Percentiles rank a stretch among this genome's conserved stretches.
phyloP scores from a whole-genome alignment of 2,888 invertebrate genomes.

The Agrotis exclamationis region DNA sequence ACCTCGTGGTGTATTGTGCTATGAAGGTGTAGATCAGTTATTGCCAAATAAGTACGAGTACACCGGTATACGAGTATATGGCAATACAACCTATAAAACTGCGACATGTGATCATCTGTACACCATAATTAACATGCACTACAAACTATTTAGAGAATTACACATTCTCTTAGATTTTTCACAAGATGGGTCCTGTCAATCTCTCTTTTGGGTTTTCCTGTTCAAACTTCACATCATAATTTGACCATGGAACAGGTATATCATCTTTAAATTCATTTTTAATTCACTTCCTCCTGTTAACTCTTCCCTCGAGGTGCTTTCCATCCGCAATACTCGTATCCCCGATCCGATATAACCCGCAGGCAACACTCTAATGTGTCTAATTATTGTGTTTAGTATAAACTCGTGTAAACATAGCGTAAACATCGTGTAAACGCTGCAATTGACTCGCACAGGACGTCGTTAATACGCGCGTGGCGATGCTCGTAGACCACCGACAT shows the following conservation, averaged over 20 bases:
- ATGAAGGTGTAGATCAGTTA: not conserved
- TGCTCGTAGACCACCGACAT: conserved; percentile 52
- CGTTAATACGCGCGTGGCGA: conserved; percentile 62
- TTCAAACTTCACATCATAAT: no score
- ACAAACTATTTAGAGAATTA: no score
- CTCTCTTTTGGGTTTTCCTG: no score
- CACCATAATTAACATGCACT: no score
- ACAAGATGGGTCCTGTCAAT: no score
- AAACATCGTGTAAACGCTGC: conserved; percentile 68
- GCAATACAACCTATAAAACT: no score
- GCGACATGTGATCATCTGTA: no score
- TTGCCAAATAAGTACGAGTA: not conserved
- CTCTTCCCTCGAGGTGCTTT: not conserved
- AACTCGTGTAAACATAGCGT: conserved; percentile 73
- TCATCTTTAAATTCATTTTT: no score
- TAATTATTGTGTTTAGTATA: conserved; percentile 70
- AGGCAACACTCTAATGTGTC: conserved; percentile 57
- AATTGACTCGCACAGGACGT: conserved; percentile 75
- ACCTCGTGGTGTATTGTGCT: no score
- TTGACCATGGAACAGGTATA: no score
- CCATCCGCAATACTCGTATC: not conserved
- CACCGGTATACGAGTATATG: no score
- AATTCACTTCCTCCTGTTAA: not conserved
- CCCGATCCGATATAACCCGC: conserved; percentile 55
- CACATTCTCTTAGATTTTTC: no score